phyloP scores from a whole-genome alignment of 2,113 vertebrate species.

The Murina feae region DNA sequence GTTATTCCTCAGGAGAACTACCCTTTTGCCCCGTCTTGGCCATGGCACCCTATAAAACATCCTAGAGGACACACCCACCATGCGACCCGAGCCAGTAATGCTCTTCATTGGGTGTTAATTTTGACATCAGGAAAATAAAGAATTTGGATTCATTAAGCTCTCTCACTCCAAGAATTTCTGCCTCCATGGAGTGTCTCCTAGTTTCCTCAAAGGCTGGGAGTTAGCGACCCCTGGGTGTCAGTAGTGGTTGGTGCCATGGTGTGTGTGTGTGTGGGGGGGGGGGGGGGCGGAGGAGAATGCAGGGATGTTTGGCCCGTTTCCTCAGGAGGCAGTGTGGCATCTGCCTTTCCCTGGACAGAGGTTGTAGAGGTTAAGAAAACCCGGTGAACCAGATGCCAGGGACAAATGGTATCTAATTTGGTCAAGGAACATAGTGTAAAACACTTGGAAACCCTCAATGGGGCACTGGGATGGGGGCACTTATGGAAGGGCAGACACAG shows the following conservation, averaged over 20 bases:
- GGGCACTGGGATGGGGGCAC: background rate
- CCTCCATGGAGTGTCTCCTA: background rate
- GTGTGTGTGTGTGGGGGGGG: background rate
- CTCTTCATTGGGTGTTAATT: background rate
- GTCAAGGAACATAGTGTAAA: constrained; percentile 55
- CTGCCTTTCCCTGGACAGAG: constrained; percentile 37
- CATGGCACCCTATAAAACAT: background rate
- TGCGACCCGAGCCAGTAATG: background rate
- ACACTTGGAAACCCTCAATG: background rate
- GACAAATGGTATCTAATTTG: constrained; percentile 60
- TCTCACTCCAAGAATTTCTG: background rate
- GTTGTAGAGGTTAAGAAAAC: constrained; percentile 49
- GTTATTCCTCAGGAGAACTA: background rate
- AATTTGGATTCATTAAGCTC: background rate
- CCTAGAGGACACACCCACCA: background rate
- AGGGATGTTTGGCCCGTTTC: background rate
- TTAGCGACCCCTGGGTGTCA: background rate
- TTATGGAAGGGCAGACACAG: background rate
- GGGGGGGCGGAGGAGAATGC: background rate
- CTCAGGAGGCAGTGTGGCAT: background rate
- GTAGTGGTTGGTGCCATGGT: background rate
- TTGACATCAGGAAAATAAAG: background rate
- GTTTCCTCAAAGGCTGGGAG: background rate
- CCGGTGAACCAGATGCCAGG: constrained; percentile 45
- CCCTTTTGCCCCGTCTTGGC: background rate